Evolutionary conservation across 2,113 vertebrate species (phyloP), one percentile per base, ranked within the genome.

Genomic region (Alligator mississippiensis): DNA sequence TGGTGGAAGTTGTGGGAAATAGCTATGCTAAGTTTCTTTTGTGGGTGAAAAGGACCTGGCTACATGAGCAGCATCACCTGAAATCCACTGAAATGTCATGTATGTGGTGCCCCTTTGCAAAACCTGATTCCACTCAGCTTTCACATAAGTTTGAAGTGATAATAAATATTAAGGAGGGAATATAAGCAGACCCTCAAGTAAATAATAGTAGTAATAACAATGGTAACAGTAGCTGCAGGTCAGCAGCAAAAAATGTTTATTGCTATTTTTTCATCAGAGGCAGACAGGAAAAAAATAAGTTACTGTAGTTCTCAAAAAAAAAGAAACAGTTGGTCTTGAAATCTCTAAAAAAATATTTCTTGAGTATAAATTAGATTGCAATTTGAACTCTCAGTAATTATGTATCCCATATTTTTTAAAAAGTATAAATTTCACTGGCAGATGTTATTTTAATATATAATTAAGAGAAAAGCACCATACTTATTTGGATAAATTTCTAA

Each of bases 381-480:
- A 54, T 61, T 80, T 87, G 22, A 66, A 6, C 27, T 38, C 22
- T 68, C 59, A 16, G 27, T 30, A 62, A 6, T 30, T 92, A 11
- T 30, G 24, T 59, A 72, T 75, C 11, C 77, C 11, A 5, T 1
- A 0, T 24, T 2, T 58, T 77, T 68, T 38, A 4, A 25, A 16
- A 1, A 80, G 1, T 0, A 0, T 10, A 55, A 34, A 4, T 38
- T 22, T 8, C 63, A 18, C 60, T 25, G 68, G 15, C 28, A 77
- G 55, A 9, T 63, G 59, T 34, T 2, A 34, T 70, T 83, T 91
- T 68, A 88, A 80, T 34, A 11, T 1, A 12, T 2, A 19, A 12
- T 5, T 55, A 89, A 30, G 24, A 6, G 72, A n/a, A 17, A 77
- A 90, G 76, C 2, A 8, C 22, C 2, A 2, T 13, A 22, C 68